Conservation (phyloP, 2,113 vertebrate genomes). For the Oreochromis aureus region DNA sequence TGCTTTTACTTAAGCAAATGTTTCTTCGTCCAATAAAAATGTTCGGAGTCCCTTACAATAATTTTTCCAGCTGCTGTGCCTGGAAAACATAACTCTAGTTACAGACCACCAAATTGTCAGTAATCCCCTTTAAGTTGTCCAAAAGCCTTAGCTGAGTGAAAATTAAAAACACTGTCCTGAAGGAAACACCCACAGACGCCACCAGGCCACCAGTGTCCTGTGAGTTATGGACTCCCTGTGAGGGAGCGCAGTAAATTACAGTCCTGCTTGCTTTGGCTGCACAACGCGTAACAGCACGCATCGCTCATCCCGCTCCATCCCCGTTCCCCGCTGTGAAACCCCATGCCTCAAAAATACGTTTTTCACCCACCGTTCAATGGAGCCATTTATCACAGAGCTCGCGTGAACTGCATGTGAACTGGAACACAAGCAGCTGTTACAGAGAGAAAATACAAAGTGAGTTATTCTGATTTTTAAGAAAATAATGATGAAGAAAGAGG, state of each 20-base stretch:
- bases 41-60: neutral
- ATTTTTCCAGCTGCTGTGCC: neutral
- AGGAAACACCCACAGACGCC: constrained; percentile 23
- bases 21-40: neutral
- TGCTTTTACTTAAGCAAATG: neutral
- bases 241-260: constrained; percentile 37
- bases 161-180: neutral
- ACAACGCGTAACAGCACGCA: constrained; percentile 8
- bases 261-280: constrained; percentile 49
- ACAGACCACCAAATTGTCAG: neutral
- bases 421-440: constrained; percentile 13
- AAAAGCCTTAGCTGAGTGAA: neutral
- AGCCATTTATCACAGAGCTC: constrained; percentile 20
- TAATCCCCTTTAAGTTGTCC: neutral
- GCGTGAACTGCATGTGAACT: constrained; percentile 32
- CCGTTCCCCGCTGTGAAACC: neutral
- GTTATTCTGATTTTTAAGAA: neutral
- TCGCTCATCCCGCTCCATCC: neutral
- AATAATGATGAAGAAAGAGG: neutral
- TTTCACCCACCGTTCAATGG: constrained; percentile 1
- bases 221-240: constrained; percentile 38
- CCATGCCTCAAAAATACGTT: constrained; percentile 1
- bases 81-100: neutral
- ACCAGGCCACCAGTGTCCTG: constrained; percentile 1
- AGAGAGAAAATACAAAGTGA: neutral